Evolutionary conservation across 2,113 vertebrate species (phyloP).

Genomic region (Burhinus oedicnemus): DNA sequence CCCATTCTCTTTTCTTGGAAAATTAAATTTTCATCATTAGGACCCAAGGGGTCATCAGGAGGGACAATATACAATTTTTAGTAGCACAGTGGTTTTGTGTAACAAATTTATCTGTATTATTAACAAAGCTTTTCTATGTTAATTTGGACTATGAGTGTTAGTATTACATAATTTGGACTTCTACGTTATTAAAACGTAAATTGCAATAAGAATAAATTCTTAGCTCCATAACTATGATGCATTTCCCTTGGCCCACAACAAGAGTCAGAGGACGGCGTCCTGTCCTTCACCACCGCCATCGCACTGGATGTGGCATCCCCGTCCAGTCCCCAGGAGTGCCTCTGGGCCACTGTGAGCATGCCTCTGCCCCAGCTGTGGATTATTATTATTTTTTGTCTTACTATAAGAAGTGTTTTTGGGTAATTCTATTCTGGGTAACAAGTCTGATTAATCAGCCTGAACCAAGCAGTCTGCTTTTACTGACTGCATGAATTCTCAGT

Average conservation of each 20-base stretch:
- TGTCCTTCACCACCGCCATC: neutral
- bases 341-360: neutral
- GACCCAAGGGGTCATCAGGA: neutral
- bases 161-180: neutral
- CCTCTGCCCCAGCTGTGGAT: neutral
- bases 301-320: neutral
- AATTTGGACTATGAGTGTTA: neutral
- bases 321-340: neutral
- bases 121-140: neutral
- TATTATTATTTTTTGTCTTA: neutral
- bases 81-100: neutral
- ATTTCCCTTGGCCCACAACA: neutral
- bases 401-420: neutral
- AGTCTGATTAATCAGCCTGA: neutral
- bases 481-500: neutral
- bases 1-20: neutral
- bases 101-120: neutral
- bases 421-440: neutral
- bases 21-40: neutral
- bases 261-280: neutral
- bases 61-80: neutral
- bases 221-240: neutral
- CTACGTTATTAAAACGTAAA: neutral
- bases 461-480: neutral
- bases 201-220: neutral